A percentile compares a stretch with the other conserved stretches of the same genome.
Evolutionary conservation across 2,888 invertebrate species (phyloP).

Genomic region (Synergus umbraculus): DNA sequence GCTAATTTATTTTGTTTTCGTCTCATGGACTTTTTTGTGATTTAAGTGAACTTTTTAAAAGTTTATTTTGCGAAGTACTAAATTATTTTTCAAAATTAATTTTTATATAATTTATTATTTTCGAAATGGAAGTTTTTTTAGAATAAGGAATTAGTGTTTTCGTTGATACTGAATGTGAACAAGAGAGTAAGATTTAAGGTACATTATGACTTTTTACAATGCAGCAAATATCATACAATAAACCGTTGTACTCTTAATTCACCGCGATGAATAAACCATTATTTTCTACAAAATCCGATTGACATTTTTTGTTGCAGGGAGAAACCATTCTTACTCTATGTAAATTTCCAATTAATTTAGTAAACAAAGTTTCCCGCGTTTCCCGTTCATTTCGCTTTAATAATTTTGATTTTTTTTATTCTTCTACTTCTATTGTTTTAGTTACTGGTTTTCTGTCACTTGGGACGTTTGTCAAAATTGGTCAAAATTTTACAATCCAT

Average conservation of each 20-base stretch:
- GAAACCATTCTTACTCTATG: not conserved
- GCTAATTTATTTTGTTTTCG: not conserved
- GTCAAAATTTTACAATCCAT: constrained; percentile 44
- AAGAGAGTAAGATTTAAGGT: not conserved
- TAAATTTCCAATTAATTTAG: not conserved
- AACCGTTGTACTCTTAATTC: not conserved
- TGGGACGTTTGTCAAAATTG: constrained; percentile 42
- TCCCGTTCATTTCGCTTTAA: not conserved
- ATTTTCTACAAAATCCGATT: not conserved
- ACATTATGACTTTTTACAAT: constrained; percentile 1
- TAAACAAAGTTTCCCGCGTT: not conserved
- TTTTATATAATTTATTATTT: constrained; percentile 40
- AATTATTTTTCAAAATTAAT: constrained; percentile 44
- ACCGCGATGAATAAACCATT: not conserved
- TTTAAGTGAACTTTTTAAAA: constrained; percentile 23
- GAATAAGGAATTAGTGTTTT: not conserved
- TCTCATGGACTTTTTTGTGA: not conserved
- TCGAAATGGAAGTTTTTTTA: not conserved
- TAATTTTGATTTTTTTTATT: not conserved
- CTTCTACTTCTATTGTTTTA: constrained; percentile 13
- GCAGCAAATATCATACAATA: not conserved
- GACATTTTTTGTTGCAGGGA: not conserved
- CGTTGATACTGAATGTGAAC: not conserved
- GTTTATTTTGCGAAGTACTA: not conserved
- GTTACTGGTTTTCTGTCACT: constrained; percentile 32